Conservation (phyloP, 2,888 invertebrate genomes). For the Ectemnius continuus region DNA sequence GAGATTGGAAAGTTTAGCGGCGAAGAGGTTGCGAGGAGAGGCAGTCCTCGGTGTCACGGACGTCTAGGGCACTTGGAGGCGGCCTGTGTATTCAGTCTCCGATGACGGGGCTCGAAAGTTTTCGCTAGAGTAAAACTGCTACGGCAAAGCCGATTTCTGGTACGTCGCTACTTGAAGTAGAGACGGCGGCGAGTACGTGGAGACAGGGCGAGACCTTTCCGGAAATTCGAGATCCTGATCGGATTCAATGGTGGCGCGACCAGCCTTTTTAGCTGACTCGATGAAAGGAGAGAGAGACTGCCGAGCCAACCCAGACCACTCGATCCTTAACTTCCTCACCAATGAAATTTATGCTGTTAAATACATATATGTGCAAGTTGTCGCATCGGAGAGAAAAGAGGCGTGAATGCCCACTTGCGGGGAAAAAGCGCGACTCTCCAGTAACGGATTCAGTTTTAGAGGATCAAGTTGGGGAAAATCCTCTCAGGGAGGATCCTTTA, state of each 20-base stretch:
- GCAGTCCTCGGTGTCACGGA: background rate
- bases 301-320: background rate
- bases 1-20: too few relatives aligned
- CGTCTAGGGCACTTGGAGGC: background rate
- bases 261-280: background rate
- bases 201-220: background rate
- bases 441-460: too few relatives aligned
- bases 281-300: background rate
- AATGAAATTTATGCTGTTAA: too few relatives aligned
- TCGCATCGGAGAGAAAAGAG: too few relatives aligned
- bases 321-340: too few relatives aligned
- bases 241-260: background rate
- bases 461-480: too few relatives aligned
- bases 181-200: background rate
- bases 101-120: constrained; percentile 25
- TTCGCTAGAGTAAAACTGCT: constrained; percentile 10
- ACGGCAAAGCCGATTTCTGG: constrained; percentile 19
- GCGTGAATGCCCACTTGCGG: too few relatives aligned
- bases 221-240: background rate
- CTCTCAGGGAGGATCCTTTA: too few relatives aligned
- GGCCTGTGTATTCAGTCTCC: background rate
- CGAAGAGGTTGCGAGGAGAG: too few relatives aligned
- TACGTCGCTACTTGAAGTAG: background rate
- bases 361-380: too few relatives aligned
- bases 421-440: too few relatives aligned